These are phyloP conservation scores for Eupithecia inturbata DNA, from an alignment of 2,888 invertebrate genomes.

Conservation along the genomic window DNA sequence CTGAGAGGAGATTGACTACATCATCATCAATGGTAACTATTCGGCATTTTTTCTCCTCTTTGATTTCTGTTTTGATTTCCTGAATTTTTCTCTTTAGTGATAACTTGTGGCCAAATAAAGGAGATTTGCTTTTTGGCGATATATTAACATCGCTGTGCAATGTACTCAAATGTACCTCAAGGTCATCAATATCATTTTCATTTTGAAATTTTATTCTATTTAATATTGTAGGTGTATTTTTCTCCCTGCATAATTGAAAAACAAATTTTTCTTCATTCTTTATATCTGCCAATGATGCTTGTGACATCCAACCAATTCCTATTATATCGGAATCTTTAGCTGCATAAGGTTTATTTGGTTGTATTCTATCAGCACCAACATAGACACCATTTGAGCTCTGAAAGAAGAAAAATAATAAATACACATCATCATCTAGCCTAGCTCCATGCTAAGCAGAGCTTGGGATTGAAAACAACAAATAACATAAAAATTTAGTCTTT, in stretches of 20 bases:
- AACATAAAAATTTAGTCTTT: too few species aligned
- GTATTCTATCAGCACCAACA: constrained; percentile 75
- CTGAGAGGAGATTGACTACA: constrained; percentile 59
- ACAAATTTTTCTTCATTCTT: constrained; percentile 69
- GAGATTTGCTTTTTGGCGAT: constrained; percentile 36
- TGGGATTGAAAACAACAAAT: too few species aligned
- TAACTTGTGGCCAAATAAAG: constrained; percentile 47
- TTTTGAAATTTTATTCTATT: constrained; percentile 62
- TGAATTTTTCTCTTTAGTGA: constrained; percentile 61
- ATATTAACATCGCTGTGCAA: constrained; percentile 41
- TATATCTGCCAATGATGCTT: constrained; percentile 58
- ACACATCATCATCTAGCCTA: background rate
- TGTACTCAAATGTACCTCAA: constrained; percentile 55
- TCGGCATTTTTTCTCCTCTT: constrained; percentile 39
- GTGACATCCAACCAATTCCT: constrained; percentile 80
- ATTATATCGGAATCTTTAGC: constrained; percentile 77
- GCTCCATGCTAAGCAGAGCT: too few species aligned
- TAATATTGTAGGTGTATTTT: constrained; percentile 42
- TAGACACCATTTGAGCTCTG: constrained; percentile 86
- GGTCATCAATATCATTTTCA: constrained; percentile 60
- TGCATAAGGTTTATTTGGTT: constrained; percentile 59
- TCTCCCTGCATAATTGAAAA: constrained; percentile 64
- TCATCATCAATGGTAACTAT: constrained; percentile 45
- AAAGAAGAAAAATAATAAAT: constrained; percentile 38
- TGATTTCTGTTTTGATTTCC: constrained; percentile 47